Percentiles rank a stretch among this genome's conserved stretches.
phyloP scores from a whole-genome alignment of 2,888 invertebrate species.

The Willowsia nigromaculata region DNA sequence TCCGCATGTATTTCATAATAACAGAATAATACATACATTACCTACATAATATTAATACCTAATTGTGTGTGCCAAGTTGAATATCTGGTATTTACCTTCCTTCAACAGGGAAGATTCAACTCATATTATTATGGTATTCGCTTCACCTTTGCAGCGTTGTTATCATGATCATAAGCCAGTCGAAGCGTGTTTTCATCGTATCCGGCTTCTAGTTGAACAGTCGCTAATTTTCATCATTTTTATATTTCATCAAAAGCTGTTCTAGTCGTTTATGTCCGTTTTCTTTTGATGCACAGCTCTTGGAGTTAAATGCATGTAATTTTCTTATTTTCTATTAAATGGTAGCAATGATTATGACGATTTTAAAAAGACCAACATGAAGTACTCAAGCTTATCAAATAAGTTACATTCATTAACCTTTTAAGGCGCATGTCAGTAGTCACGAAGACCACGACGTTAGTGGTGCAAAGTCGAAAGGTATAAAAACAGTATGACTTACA shows the following conservation, averaged over 20 bases:
- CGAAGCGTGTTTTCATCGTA: conserved; percentile 28
- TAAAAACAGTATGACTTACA: neutral
- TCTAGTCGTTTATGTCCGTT: conserved; percentile 43
- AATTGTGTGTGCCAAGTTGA: neutral
- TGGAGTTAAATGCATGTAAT: neutral
- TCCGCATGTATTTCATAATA: neutral
- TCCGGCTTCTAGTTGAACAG: conserved; percentile 64
- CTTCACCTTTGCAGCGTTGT: neutral
- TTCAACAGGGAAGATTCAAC: neutral
- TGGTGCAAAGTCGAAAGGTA: neutral
- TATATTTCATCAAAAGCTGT: conserved; percentile 27
- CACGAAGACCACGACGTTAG: neutral
- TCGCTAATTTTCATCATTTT: conserved; percentile 43
- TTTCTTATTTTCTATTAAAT: too few species aligned
- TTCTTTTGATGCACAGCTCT: neutral
- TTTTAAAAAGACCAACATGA: neutral
- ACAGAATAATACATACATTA: too few species aligned
- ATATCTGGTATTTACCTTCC: neutral
- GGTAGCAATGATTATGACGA: neutral
- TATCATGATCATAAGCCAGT: neutral
- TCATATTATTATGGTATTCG: neutral
- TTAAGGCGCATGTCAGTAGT: neutral
- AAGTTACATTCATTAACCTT: conserved; percentile 42
- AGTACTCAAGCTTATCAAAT: neutral
- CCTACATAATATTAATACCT: neutral